A percentile compares a stretch with the other conserved stretches of the same genome.
Evolutionary conservation across 2,113 vertebrate species (phyloP).

Genomic region (Solea senegalensis): DNA sequence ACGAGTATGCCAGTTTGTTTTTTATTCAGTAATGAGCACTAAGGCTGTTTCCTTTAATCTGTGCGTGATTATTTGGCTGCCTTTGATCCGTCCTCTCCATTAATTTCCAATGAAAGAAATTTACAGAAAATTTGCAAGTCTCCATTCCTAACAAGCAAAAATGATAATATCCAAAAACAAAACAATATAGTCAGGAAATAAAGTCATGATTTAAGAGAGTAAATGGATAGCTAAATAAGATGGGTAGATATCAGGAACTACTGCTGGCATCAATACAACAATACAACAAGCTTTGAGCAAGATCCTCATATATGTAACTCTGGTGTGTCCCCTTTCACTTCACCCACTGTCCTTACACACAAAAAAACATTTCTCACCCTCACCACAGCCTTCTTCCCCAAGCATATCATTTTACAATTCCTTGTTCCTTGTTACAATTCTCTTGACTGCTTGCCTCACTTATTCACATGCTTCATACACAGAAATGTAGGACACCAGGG

Average conservation of each 20-base stretch:
- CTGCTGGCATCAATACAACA: constrained; percentile 25
- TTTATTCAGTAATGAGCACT: no score
- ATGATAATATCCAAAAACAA: not conserved
- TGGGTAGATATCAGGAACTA: constrained; percentile 38
- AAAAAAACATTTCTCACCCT: constrained; percentile 5
- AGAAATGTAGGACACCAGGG: not conserved
- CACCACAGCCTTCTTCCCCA: constrained; percentile 5
- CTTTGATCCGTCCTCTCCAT: no score
- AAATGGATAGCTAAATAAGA: constrained; percentile 23
- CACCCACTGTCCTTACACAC: constrained; percentile 15
- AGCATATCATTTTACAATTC: constrained; percentile 38
- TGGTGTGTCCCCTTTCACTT: constrained; percentile 14
- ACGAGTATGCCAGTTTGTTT: no score
- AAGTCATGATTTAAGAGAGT: constrained; percentile 9
- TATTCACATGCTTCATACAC: not conserved
- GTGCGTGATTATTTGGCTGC: no score
- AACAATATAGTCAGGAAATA: not conserved
- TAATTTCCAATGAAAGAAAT: no score
- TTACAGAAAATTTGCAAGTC: no score
- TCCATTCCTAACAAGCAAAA: not conserved
- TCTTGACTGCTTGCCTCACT: not conserved
- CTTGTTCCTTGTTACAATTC: constrained; percentile 41
- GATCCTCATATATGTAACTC: constrained; percentile 22
- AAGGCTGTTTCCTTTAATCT: no score
- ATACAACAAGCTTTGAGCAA: constrained; percentile 30